Percentiles rank a stretch among this genome's conserved stretches.
phyloP scores from a whole-genome alignment of 2,888 invertebrate genomes.

The Agrypnus murinus region DNA sequence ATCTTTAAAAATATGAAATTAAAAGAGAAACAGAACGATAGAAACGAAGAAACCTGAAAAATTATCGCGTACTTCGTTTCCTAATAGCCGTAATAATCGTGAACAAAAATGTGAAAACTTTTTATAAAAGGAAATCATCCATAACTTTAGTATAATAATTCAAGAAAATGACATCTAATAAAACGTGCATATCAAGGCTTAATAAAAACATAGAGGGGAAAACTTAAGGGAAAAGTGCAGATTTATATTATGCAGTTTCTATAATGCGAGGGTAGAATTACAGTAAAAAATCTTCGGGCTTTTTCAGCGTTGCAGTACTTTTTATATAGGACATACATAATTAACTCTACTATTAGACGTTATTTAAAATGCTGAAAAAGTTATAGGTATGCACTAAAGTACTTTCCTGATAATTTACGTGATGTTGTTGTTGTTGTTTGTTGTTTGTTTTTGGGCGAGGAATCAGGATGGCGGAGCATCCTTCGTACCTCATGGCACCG shows the following conservation, averaged over 20 bases:
- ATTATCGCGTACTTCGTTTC: slow-evolving; percentile 5
- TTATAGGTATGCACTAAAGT: too few relatives aligned
- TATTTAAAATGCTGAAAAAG: too few relatives aligned
- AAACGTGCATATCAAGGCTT: slow-evolving; percentile 44
- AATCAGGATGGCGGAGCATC: too few relatives aligned
- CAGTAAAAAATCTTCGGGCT: neutral
- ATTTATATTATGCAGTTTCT: slow-evolving; percentile 45
- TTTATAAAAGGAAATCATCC: slow-evolving; percentile 47
- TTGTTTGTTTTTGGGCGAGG: too few relatives aligned
- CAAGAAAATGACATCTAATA: slow-evolving; percentile 49
- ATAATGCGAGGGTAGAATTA: neutral
- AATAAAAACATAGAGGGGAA: slow-evolving; percentile 41
- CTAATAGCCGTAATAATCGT: slow-evolving; percentile 34
- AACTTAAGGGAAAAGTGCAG: slow-evolving; percentile 22
- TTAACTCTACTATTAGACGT: too few relatives aligned
- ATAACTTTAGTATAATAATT: slow-evolving; percentile 34
- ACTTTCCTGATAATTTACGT: too few relatives aligned
- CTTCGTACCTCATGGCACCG: too few relatives aligned
- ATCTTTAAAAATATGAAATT: slow-evolving; percentile 29
- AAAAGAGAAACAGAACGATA: slow-evolving; percentile 1
- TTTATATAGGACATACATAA: too few relatives aligned
- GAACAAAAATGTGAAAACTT: slow-evolving; percentile 43
- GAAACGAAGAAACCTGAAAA: slow-evolving; percentile 8
- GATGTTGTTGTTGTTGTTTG: too few relatives aligned
- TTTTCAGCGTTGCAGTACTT: too few relatives aligned